Base-by-base conservation (phyloP, 2,113 vertebrate genomes). In the Pontoporia blainvillei region DNA sequence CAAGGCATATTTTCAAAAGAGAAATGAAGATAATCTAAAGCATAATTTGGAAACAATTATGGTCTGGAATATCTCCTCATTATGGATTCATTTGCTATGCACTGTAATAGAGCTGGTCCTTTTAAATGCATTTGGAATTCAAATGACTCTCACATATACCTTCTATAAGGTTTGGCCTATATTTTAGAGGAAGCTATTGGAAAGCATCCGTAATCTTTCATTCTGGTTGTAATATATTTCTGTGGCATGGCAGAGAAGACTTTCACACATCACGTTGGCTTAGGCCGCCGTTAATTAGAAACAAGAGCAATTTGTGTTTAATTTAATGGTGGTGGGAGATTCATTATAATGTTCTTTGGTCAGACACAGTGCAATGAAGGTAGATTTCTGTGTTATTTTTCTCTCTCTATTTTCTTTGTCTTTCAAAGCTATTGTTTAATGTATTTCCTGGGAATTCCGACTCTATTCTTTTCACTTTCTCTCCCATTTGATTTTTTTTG, bases 21-120 rank as follows among this genome's bases (percentile, higher is more conserved):
- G 90, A 97, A 98, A 98, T 96, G 41, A 98, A 97, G 93, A 76
- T 96, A 54, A 98, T 98, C 97, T 98, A 94, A 97, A 97, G 95
- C 95, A 86, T 95, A 89, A 82, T 86, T 71, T 72, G 21, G 39
- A 97, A 97, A 86, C 75, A 96, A 96, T 94, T 93, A n/a, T n/a
- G 97, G 89, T 95, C 39, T 98, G 84, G 97, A 97, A 90, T 81
- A 66, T 94, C 93, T 98, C 41, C 88, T 97, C 11, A 94, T 98
- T 98, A 90, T 76, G 82, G 81, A 97, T 97, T 97, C 36, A 96
- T 98, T 98, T 97, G 66, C 81, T 94, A 82, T 96, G 92, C 69
- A 81, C 41, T 92, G 12, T 96, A 96, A 97, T 95, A 97, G 96
- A 92, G 78, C 41, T 83, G 79, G 78, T 97, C 76, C 76, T 97